phyloP scores from a whole-genome alignment of 2,888 invertebrate genomes.

The Orthonychiurus folsomi region DNA sequence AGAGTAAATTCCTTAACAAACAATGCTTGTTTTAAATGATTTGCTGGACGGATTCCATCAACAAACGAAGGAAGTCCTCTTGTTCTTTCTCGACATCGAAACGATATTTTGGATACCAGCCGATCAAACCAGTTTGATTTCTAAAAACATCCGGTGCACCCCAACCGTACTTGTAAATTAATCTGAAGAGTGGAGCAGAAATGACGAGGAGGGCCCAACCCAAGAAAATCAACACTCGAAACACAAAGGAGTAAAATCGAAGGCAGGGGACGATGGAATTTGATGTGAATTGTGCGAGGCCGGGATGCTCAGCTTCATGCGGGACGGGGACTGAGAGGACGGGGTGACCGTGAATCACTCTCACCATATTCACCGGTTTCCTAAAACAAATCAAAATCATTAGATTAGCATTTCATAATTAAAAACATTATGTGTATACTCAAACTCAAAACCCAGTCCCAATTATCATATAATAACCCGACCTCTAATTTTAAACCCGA shows the following conservation, averaged over 20 bases:
- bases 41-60: too few relatives aligned
- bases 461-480: too few relatives aligned
- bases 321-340: constrained; percentile 32
- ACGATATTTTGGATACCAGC: constrained; percentile 4
- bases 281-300: constrained; percentile 32
- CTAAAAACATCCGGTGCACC: constrained; percentile 30
- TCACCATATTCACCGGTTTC: constrained; percentile 19
- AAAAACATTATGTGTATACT: too few relatives aligned
- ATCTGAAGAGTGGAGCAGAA: constrained; percentile 27
- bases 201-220: constrained; percentile 28
- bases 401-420: not conserved
- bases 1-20: too few relatives aligned
- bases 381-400: not conserved
- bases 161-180: constrained; percentile 28
- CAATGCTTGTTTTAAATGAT: not conserved
- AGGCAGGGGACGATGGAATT: constrained; percentile 36
- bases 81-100: not conserved
- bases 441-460: not conserved
- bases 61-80: too few relatives aligned
- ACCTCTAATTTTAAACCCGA: too few relatives aligned
- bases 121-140: constrained; percentile 17
- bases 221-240: constrained; percentile 30
- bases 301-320: constrained; percentile 35
- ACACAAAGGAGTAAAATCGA: constrained; percentile 36
- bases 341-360: constrained; percentile 29